Conservation (phyloP, 2,113 vertebrate genomes). For the Reinhardtius hippoglossoides region DNA sequence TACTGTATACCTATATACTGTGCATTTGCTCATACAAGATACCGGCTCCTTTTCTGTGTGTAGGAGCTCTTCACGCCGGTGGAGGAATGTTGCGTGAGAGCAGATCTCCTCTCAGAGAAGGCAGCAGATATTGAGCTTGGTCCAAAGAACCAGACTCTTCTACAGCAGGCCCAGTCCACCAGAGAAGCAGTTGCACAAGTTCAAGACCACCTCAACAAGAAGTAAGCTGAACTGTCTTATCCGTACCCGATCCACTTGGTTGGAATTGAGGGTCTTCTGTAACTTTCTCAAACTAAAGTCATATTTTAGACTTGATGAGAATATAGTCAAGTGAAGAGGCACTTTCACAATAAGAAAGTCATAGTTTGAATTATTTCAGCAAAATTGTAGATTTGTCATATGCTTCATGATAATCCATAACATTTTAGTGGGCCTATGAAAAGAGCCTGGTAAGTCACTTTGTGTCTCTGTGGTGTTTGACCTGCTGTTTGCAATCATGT, state of each 20-base stretch:
- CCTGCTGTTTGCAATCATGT: too few species aligned
- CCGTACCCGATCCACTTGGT: background rate
- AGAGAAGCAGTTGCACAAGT: slow-evolving; percentile 87
- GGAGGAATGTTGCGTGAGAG: slow-evolving; percentile 83
- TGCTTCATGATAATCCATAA: too few species aligned
- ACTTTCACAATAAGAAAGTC: too few species aligned
- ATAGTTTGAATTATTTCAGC: too few species aligned
- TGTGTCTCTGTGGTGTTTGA: too few species aligned
- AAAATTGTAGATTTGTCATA: too few species aligned
- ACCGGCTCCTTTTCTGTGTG: slow-evolving; percentile 18
- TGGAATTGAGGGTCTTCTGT: background rate
- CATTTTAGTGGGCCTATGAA: too few species aligned
- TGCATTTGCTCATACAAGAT: slow-evolving; percentile 5
- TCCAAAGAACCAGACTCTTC: slow-evolving; percentile 86
- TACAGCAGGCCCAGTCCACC: slow-evolving; percentile 87
- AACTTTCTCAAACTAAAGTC: background rate
- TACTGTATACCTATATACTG: background rate
- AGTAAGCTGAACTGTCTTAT: slow-evolving; percentile 78
- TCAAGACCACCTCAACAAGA: slow-evolving; percentile 88
- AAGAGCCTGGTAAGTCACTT: too few species aligned
- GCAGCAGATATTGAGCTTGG: slow-evolving; percentile 89
- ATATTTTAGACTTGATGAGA: background rate
- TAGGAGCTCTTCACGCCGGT: slow-evolving; percentile 87
- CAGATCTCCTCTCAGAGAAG: slow-evolving; percentile 88
- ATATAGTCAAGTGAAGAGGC: too few species aligned